Evolutionary conservation across 2,797 vertebrate genomes (phyloP).

Genomic region (Melanogrammus aeglefinus): DNA sequence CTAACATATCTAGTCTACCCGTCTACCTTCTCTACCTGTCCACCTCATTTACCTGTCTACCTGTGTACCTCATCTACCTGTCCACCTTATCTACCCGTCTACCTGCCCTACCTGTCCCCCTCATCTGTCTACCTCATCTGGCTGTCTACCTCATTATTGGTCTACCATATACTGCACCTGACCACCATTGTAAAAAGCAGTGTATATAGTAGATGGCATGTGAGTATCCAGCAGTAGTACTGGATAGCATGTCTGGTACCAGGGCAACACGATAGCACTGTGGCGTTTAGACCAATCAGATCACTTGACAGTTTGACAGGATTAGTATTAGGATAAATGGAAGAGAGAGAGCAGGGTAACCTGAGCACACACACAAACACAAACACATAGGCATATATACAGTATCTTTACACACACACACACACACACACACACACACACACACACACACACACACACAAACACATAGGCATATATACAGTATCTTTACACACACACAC

Average conservation of each 20-base stretch:
- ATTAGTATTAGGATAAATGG: not conserved
- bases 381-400: not conserved
- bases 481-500: conserved; percentile 15
- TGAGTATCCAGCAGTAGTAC: not conserved
- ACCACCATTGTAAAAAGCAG: not conserved
- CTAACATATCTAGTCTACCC: not conserved
- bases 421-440: not conserved
- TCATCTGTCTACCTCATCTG: no score
- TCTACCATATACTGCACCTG: not conserved
- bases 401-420: not conserved
- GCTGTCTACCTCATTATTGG: not conserved
- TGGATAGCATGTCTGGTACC: not conserved
- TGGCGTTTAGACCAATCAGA: conserved; percentile 4
- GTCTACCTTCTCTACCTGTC: not conserved
- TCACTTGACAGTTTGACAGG: conserved; percentile 2
- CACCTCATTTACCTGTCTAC: not conserved
- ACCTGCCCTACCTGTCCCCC: no score
- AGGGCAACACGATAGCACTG: not conserved
- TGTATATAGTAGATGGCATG: not conserved
- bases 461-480: no score
- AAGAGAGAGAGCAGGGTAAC: conserved; percentile 2
- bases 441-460: conserved; percentile 14
- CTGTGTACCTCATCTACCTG: not conserved
- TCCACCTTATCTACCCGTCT: no score
- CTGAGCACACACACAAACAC: not conserved